phyloP scores from a whole-genome alignment of 2,797 vertebrate genomes.

The Octomys mimax region DNA sequence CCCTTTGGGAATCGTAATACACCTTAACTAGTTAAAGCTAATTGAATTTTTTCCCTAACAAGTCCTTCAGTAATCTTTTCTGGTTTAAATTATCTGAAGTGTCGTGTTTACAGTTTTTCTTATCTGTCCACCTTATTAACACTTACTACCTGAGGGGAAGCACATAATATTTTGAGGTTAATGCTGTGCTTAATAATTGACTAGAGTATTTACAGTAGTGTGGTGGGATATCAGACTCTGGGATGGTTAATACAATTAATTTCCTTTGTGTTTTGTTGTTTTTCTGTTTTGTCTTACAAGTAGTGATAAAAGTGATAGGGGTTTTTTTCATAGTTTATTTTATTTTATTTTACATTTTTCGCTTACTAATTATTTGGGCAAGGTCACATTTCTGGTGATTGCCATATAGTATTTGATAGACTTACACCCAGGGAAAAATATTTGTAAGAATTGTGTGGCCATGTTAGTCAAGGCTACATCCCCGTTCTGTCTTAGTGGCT shows the following conservation, averaged over 20 bases:
- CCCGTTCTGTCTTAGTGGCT: slow-evolving; percentile 23
- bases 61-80: slow-evolving; percentile 63
- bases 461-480: slow-evolving; percentile 37
- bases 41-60: slow-evolving; percentile 68
- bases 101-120: slow-evolving; percentile 41
- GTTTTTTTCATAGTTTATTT: slow-evolving; percentile 49
- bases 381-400: slow-evolving; percentile 54
- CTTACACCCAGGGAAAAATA: slow-evolving; percentile 49
- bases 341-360: not conserved
- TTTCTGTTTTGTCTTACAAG: slow-evolving; percentile 34
- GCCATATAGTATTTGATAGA: slow-evolving; percentile 57
- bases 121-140: slow-evolving; percentile 28
- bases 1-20: slow-evolving; percentile 54
- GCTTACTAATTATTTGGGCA: slow-evolving; percentile 48
- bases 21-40: slow-evolving; percentile 69
- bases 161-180: slow-evolving; percentile 28
- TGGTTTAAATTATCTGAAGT: slow-evolving; percentile 60
- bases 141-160: not conserved
- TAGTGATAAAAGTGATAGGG: not conserved
- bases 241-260: not conserved
- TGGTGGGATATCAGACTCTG: not conserved
- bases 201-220: slow-evolving; percentile 27
- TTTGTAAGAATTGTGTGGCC: slow-evolving; percentile 24
- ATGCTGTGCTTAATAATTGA: not conserved
- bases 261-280: slow-evolving; percentile 37